phyloP scores from a whole-genome alignment of 2,888 invertebrate genomes.

The Epistrophe grossulariae region DNA sequence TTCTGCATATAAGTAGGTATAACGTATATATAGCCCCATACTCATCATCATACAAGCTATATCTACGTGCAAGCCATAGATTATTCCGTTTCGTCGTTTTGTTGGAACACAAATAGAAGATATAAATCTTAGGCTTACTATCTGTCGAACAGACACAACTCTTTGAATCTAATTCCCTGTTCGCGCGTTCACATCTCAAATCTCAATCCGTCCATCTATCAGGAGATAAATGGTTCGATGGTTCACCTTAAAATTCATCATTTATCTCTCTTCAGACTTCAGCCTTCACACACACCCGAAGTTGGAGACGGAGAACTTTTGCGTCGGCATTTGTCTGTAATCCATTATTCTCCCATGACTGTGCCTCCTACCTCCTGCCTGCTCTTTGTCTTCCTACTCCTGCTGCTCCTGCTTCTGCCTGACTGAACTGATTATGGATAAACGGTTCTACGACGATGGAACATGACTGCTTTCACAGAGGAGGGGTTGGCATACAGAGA shows the following conservation, averaged over 20 bases:
- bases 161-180: conserved; percentile 63
- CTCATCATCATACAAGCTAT: neutral
- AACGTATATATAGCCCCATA: neutral
- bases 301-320: conserved; percentile 48
- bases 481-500: neutral
- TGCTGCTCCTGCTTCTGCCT: neutral
- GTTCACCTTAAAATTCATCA: conserved; percentile 75
- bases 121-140: conserved; percentile 71
- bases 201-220: conserved; percentile 73
- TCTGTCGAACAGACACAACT: conserved; percentile 71
- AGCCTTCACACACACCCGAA: conserved; percentile 1
- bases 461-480: neutral
- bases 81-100: conserved; percentile 59
- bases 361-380: conserved; percentile 18
- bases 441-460: conserved; percentile 45
- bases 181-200: conserved; percentile 72
- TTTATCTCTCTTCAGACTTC: conserved; percentile 62
- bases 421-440: conserved; percentile 65
- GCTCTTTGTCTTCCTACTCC: neutral
- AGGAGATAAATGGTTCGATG: conserved; percentile 73
- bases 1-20: neutral
- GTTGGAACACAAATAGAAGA: conserved; percentile 58
- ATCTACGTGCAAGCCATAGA: conserved; percentile 40
- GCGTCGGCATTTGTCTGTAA: conserved; percentile 73
- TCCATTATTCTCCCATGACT: conserved; percentile 72